Base-by-base conservation (phyloP, 2,113 vertebrate species). In the Poeciliopsis prolifica region DNA sequence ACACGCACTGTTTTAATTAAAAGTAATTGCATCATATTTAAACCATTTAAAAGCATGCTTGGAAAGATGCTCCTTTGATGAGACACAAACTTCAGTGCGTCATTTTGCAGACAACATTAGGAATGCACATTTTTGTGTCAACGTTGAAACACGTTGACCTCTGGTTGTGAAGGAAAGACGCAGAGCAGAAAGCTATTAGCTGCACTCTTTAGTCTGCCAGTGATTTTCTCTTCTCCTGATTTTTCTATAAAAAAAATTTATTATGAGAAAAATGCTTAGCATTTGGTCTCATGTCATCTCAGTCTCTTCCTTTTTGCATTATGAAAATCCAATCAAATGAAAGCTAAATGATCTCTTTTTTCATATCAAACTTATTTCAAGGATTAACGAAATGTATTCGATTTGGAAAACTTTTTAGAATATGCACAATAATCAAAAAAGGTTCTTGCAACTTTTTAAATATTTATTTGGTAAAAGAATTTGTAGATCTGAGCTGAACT, bases 131-230 rank as follows among this genome's bases (percentile, higher is more conserved):
- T 54, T 69, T 63, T 73, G 71, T 61, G 76, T 80, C 68, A 85
- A 75, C 75, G 75, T 84, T 75, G 74, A 70, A 70, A 83, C 67
- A 42, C 33, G 61, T 26, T 91, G 84, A 86, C 82, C 88, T 73
- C 58, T 37, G 72, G 51, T 37, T 72, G 35, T 48, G 44, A 68
- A 35, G 35, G 67, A 65, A 33, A 75, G 74, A 70, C 33, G 75
- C 51, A 24, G 84, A 79, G 77, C 78, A 87, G 29, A 65, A 54
- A 64, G 54, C 69, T 42, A 70, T 86, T 84, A 78, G 48, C 77
- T 33, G 51, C 75, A 77, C 79, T 78, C 72, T 44, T 80, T 80
- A 80, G 80, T 80, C 80, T 68, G 62, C 74, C 75, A 77, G 42
- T 22, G 33, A 9, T 69, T 14, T 58, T n/a, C 24, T 58, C 22